Evolutionary conservation across 1,140 invertebrate species (phyloP), one percentile per base, ranked within the genome.

Genomic region (Littorina saxatilis): DNA sequence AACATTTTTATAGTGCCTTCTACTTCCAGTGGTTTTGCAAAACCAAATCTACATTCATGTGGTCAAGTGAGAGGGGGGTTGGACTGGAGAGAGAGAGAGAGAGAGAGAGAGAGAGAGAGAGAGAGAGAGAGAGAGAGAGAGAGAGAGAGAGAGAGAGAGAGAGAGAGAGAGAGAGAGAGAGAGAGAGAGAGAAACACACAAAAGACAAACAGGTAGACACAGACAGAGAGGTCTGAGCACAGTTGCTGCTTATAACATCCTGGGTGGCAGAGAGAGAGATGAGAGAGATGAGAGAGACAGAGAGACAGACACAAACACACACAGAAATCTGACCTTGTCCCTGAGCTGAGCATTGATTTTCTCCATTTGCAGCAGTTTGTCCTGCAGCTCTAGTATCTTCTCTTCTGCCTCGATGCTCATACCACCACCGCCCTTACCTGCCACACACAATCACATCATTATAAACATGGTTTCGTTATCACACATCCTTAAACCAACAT

Each of bases 281-380:
- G 23, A 23, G 23, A 23, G 23, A 23, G 23, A 23, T 9, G 61
- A 66, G 61, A 66, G 61, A 66, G 61, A 66, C 7, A 66, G 61
- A 66, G 32, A 66, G 43, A 47, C 7, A 47, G 43, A 47, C n/a
- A n/a, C n/a, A n/a, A n/a, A n/a, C n/a, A n/a, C n/a, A n/a, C n/a
- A n/a, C n/a, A n/a, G n/a, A 23, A 66, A 35, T 47, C 43, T 47
- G 83, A 93, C 92, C 84, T 93, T 93, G 84, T 93, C 93, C 85
- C 88, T 92, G 4, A 93, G 84, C 39, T 91, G 90, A 73, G 76
- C 55, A 85, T 93, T 93, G 70, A 92, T 86, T 85, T 91, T 91
- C 81, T 93, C 93, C 40, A 92, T 81, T 23, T 92, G 88, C 40
- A 85, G 81, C 1, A 93, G 88, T 85, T 90, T 92, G 23, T 88